Evolutionary conservation across 2,888 invertebrate genomes (phyloP).

Genomic region (Hyppa rectilinea): DNA sequence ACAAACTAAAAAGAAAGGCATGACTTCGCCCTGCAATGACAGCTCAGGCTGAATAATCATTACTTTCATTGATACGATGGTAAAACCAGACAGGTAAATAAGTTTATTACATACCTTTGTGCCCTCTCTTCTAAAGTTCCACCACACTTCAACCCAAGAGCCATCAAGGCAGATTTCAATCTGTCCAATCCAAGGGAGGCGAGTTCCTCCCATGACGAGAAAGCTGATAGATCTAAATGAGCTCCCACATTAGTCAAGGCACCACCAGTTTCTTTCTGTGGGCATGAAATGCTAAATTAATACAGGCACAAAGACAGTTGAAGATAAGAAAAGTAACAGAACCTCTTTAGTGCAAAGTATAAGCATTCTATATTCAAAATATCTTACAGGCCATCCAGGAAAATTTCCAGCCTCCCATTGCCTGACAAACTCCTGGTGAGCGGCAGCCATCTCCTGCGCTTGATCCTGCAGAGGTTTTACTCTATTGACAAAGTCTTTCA

Average conservation of each 20-base stretch:
- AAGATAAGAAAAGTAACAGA: neutral
- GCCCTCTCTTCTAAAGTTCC: conserved; percentile 99
- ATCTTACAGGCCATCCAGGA: conserved; percentile 97
- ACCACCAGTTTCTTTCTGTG: conserved; percentile 97
- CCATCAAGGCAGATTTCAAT: conserved; percentile 99
- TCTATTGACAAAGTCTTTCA: conserved; percentile 95
- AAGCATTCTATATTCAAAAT: neutral
- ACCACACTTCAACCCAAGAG: conserved; percentile 99
- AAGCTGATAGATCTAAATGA: conserved; percentile 99
- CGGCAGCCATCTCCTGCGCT: conserved; percentile 94
- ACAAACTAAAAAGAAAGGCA: neutral
- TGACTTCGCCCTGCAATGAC: neutral
- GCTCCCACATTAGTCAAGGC: conserved; percentile 98
- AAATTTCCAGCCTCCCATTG: conserved; percentile 97
- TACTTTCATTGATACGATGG: neutral
- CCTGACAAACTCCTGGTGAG: conserved; percentile 94
- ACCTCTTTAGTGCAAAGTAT: neutral
- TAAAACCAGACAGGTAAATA: neutral
- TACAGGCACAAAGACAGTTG: neutral
- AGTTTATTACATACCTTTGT: conserved; percentile 91
- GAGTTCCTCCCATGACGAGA: conserved; percentile 99
- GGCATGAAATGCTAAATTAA: conserved; percentile 13
- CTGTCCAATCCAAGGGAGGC: conserved; percentile 99
- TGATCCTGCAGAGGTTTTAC: conserved; percentile 97
- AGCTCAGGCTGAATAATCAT: neutral